These are phyloP conservation scores for Ctenosaura bakeri DNA, from an alignment of 2,797 vertebrate species.

Conservation along the genomic window DNA sequence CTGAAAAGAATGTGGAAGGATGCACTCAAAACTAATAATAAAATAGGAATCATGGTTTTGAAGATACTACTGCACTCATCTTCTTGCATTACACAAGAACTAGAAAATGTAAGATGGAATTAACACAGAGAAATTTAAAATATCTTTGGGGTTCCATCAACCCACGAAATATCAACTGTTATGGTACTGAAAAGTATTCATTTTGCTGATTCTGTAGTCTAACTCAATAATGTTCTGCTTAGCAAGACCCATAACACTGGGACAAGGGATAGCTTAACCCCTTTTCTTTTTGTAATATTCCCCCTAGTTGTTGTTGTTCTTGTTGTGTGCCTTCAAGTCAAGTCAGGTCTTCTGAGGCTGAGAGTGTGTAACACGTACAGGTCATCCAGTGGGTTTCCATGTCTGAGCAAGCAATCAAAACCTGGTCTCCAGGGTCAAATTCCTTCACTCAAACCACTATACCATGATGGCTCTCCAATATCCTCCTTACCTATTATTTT, in stretches of 20 bases:
- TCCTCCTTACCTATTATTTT: neutral
- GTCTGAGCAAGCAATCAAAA: too few species aligned
- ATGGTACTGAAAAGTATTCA: neutral
- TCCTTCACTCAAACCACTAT: too few species aligned
- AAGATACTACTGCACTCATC: neutral
- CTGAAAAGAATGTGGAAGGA: neutral
- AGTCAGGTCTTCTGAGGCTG: too few species aligned
- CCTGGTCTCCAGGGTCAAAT: too few species aligned
- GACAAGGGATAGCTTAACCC: neutral
- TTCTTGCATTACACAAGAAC: neutral
- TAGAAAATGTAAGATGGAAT: neutral
- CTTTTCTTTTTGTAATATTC: neutral
- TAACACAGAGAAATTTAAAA: neutral
- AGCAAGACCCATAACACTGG: neutral
- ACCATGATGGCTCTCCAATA: too few species aligned
- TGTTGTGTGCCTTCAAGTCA: too few species aligned
- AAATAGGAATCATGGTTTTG: neutral
- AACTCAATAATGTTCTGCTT: neutral
- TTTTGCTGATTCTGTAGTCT: neutral
- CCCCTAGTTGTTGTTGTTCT: too few species aligned
- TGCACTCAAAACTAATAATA: neutral
- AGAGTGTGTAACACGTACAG: too few species aligned
- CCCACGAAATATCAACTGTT: neutral
- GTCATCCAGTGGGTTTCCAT: too few species aligned
- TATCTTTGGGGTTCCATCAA: neutral